Conservation (phyloP, 2,888 invertebrate species). For the Phengaris arion region DNA sequence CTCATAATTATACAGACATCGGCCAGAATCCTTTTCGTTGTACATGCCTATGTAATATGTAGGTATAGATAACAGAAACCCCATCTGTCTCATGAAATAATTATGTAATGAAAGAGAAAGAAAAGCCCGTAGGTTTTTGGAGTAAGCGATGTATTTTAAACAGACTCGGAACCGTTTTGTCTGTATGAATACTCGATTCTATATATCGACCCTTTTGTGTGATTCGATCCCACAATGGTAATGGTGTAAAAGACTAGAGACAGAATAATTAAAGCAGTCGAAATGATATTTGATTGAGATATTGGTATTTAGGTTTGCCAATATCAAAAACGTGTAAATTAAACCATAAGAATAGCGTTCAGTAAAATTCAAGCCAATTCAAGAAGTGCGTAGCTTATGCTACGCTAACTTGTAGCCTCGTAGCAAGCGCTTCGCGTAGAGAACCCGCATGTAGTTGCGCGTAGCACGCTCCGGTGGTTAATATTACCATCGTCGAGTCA, state of each 20-base stretch:
- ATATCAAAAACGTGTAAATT: no score
- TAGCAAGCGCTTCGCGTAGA: not conserved
- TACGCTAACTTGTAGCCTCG: not conserved
- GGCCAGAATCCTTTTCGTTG: not conserved
- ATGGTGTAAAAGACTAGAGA: not conserved
- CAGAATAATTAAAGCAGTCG: not conserved
- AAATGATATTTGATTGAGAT: no score
- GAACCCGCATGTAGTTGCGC: not conserved
- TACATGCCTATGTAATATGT: not conserved
- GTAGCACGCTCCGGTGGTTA: not conserved
- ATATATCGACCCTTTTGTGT: not conserved
- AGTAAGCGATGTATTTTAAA: not conserved
- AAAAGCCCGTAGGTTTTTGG: not conserved
- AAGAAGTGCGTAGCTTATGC: not conserved
- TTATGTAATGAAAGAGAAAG: constrained; percentile 2
- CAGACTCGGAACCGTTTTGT: not conserved
- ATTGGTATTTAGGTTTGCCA: no score
- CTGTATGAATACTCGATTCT: constrained; percentile 1
- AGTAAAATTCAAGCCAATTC: not conserved
- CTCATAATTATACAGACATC: not conserved
- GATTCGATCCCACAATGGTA: not conserved
- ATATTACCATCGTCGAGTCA: no score
- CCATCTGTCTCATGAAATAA: not conserved
- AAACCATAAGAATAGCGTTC: no score
- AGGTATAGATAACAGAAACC: not conserved